phyloP scores from a whole-genome alignment of 2,797 vertebrate genomes.

The Rhynchonycteris naso region DNA sequence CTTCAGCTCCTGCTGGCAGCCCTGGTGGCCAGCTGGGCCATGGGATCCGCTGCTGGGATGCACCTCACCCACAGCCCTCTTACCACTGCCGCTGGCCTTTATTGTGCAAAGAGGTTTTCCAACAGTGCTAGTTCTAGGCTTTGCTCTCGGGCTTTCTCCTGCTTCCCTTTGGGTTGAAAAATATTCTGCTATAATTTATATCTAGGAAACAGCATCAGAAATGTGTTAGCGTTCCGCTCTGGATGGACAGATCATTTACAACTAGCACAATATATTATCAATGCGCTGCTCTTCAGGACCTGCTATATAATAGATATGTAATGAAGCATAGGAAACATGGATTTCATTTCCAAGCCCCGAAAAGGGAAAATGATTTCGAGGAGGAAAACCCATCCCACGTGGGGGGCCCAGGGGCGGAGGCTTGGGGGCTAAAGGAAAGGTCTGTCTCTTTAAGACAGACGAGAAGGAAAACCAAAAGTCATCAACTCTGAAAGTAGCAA shows the following conservation, averaged over 20 bases:
- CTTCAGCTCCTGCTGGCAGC: conserved; percentile 74
- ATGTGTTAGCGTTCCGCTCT: conserved; percentile 84
- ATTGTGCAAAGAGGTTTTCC: conserved; percentile 74
- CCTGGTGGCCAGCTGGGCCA: not conserved
- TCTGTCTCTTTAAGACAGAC: conserved; percentile 91
- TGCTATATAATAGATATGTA: conserved; percentile 86
- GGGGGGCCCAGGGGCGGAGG: not conserved
- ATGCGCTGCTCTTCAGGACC: conserved; percentile 86
- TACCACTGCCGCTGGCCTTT: conserved; percentile 17
- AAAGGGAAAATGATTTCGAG: conserved; percentile 63
- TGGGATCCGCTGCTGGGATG: not conserved
- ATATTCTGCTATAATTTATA: conserved; percentile 85
- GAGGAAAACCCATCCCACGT: conserved; percentile 51
- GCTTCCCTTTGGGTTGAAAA: conserved; percentile 80
- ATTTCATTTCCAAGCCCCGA: conserved; percentile 84
- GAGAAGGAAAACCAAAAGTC: conserved; percentile 87
- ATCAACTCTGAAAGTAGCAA: conserved; percentile 91
- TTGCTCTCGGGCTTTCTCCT: conserved; percentile 48
- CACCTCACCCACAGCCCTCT: conserved; percentile 1
- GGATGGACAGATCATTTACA: conserved; percentile 89
- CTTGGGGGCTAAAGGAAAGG: conserved; percentile 55
- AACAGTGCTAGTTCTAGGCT: conserved; percentile 21
- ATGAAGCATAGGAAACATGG: conserved; percentile 87
- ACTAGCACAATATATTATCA: conserved; percentile 88
- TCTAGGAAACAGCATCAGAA: conserved; percentile 83